Evolutionary conservation across 1,140 invertebrate genomes (phyloP).

Genomic region (Lepidostoma basale): DNA sequence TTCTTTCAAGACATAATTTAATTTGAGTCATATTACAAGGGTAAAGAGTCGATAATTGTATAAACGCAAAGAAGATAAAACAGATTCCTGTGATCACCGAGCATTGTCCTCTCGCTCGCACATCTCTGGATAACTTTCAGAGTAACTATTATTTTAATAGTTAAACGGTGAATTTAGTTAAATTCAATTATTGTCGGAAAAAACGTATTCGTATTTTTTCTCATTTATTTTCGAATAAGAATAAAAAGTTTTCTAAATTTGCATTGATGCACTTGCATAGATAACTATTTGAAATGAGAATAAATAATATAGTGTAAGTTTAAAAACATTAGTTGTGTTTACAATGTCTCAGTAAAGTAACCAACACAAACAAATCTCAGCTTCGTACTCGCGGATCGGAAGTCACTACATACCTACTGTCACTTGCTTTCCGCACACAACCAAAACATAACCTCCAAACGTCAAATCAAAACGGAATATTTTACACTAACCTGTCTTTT

Average conservation of each 20-base stretch:
- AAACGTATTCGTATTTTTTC: not conserved
- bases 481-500: constrained; percentile 21
- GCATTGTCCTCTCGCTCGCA: constrained; percentile 1
- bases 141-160: not conserved
- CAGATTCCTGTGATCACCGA: constrained; percentile 33
- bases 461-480: not conserved
- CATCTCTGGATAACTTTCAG: not conserved
- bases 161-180: not conserved
- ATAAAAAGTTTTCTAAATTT: not conserved
- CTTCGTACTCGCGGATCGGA: not conserved
- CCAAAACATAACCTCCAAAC: constrained; percentile 44
- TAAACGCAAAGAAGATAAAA: constrained; percentile 32
- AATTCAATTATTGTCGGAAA: not conserved
- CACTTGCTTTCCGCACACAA: constrained; percentile 33
- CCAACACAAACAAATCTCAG: not conserved
- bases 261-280: not conserved
- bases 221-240: too few species aligned
- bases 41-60: constrained; percentile 40
- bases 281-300: not conserved
- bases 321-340: not conserved
- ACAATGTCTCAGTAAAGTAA: not conserved
- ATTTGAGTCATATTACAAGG: constrained; percentile 14
- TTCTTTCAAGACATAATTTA: not conserved
- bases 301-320: not conserved
- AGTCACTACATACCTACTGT: constrained; percentile 29